Percentiles rank a stretch among this genome's conserved stretches.
These are phyloP conservation scores for Heliconius hortense DNA, from an alignment of 2,888 invertebrate species.

Conservation along the genomic window DNA sequence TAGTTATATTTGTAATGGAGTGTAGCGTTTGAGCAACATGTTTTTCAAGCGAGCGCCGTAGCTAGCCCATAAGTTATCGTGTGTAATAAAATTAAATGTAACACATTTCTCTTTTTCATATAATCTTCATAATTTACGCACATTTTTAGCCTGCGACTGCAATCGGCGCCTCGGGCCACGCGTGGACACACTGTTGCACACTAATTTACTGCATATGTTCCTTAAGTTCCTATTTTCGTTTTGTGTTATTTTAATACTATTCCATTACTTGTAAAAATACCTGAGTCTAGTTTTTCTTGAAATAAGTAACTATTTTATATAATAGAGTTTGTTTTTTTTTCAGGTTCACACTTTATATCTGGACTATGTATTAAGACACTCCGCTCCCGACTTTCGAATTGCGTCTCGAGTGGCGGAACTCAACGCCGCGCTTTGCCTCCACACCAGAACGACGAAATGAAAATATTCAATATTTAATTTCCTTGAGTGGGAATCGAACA, in stretches of 20 bases:
- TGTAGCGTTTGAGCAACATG: slow-evolving; percentile 56
- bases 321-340: too few species aligned
- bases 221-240: slow-evolving; percentile 36
- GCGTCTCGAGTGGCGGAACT: too few species aligned
- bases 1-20: slow-evolving; percentile 8
- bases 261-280: neutral
- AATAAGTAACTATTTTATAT: neutral
- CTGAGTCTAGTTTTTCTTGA: neutral
- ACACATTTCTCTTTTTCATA: slow-evolving; percentile 81
- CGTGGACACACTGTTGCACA: slow-evolving; percentile 42
- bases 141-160: slow-evolving; percentile 77
- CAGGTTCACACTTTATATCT: too few species aligned
- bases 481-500: too few species aligned
- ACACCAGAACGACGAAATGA: too few species aligned
- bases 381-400: too few species aligned
- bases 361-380: too few species aligned
- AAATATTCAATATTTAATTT: too few species aligned
- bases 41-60: slow-evolving; percentile 74
- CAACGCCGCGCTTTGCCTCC: too few species aligned
- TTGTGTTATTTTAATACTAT: neutral
- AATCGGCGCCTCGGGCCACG: slow-evolving; percentile 66
- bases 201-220: slow-evolving; percentile 29
- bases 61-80: slow-evolving; percentile 79
- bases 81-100: slow-evolving; percentile 82
- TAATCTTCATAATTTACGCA: slow-evolving; percentile 81